phyloP scores from a whole-genome alignment of 2,888 invertebrate genomes.

The Drosophila dives region DNA sequence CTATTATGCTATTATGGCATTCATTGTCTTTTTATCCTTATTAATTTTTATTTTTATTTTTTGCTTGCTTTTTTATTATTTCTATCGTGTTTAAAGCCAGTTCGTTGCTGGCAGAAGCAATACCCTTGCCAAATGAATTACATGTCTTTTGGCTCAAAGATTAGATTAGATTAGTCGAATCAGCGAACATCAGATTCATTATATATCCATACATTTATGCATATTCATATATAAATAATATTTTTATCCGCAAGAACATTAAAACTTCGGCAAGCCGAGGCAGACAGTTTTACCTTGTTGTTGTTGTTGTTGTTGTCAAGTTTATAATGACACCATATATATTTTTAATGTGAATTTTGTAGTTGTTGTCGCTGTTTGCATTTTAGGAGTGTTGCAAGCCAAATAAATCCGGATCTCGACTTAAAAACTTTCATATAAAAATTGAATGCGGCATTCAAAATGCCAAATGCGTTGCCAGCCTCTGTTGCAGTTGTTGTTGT shows the following conservation, averaged over 20 bases:
- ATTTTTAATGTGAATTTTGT: slow-evolving; percentile 6
- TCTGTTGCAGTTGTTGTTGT: slow-evolving; percentile 43
- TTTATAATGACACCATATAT: slow-evolving; percentile 14
- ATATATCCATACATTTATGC: not conserved
- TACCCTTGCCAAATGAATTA: slow-evolving; percentile 25
- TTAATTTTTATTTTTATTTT: slow-evolving; percentile 17
- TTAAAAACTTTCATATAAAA: slow-evolving; percentile 65
- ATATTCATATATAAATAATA: not conserved
- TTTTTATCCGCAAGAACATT: slow-evolving; percentile 36
- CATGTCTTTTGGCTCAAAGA: not conserved
- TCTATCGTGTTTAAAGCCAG: slow-evolving; percentile 13
- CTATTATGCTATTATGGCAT: slow-evolving; percentile 13
- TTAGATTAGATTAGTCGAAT: not conserved
- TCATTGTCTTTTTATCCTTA: slow-evolving; percentile 17
- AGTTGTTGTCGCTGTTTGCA: slow-evolving; percentile 16
- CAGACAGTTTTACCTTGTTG: slow-evolving; percentile 3
- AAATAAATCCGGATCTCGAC: slow-evolving; percentile 63
- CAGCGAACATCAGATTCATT: not conserved
- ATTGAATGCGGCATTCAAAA: slow-evolving; percentile 63
- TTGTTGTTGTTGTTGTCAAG: slow-evolving; percentile 7
- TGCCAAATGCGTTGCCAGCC: slow-evolving; percentile 52
- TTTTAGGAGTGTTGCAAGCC: slow-evolving; percentile 55
- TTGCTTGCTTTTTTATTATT: not conserved
- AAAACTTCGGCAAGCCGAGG: slow-evolving; percentile 2
- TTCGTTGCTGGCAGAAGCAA: slow-evolving; percentile 7